Evolutionary conservation across 1,140 invertebrate species (phyloP).

Genomic region (Drosophila lacteicornis): DNA sequence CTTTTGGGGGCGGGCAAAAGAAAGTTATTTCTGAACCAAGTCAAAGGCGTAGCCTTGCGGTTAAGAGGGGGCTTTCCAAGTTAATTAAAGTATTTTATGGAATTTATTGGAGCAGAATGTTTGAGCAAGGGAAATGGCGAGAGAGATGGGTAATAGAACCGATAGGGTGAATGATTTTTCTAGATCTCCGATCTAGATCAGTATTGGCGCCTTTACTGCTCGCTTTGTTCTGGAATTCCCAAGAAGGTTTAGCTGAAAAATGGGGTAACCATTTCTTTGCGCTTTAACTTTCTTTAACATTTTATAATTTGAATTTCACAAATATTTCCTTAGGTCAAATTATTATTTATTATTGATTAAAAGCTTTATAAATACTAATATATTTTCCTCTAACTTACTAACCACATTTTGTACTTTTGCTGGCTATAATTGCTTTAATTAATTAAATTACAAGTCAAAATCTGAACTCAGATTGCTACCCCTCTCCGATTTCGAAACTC

Average conservation of each 20-base stretch:
- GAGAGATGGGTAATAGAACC: background rate
- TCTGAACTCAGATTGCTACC: background rate
- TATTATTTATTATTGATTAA: background rate
- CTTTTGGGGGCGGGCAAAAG: slow-evolving; percentile 45
- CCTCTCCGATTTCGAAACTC: background rate
- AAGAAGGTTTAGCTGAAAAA: too few relatives aligned
- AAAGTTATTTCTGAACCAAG: slow-evolving; percentile 54
- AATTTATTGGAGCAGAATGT: background rate
- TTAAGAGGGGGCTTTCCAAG: slow-evolving; percentile 1
- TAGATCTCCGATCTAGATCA: too few relatives aligned
- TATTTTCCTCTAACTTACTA: too few relatives aligned
- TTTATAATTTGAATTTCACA: background rate
- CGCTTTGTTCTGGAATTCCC: too few relatives aligned
- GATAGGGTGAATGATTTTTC: background rate
- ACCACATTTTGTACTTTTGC: background rate
- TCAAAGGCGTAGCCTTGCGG: slow-evolving; percentile 33
- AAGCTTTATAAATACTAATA: too few relatives aligned
- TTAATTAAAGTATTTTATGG: background rate
- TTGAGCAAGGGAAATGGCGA: background rate
- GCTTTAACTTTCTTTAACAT: too few relatives aligned
- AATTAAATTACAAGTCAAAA: background rate
- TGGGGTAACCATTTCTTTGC: too few relatives aligned
- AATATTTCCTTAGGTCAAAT: background rate
- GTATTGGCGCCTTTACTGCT: too few relatives aligned
- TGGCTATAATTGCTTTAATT: background rate